Percentiles rank a stretch among this genome's conserved stretches.
phyloP scores from a whole-genome alignment of 2,888 invertebrate species.

The Drosophila infuscata region DNA sequence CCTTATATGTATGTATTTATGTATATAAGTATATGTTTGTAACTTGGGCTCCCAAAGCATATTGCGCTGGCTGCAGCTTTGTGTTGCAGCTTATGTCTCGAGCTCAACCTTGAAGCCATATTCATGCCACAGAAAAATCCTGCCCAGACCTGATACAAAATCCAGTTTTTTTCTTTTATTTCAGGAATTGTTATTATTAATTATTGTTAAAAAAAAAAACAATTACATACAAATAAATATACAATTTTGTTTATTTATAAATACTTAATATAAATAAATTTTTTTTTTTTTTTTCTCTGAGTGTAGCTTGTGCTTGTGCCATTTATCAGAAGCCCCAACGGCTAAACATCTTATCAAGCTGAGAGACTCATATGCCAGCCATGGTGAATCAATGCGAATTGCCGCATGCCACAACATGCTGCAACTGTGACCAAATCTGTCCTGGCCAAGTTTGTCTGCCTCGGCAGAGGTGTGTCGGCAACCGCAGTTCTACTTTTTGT shows the following conservation, averaged over 20 bases:
- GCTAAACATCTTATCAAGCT: constrained; percentile 69
- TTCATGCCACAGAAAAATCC: constrained; percentile 42
- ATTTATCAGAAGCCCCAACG: constrained; percentile 60
- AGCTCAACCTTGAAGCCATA: constrained; percentile 61
- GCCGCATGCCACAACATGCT: constrained; percentile 35
- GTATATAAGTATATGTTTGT: constrained; percentile 18
- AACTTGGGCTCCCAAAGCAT: constrained; percentile 8
- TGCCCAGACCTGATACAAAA: background rate
- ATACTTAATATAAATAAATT: no score
- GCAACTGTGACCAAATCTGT: constrained; percentile 65
- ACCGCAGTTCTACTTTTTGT: constrained; percentile 24
- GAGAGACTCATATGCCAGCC: constrained; percentile 68
- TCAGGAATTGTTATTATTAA: background rate
- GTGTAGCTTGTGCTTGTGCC: constrained; percentile 48
- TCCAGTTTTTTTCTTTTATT: background rate
- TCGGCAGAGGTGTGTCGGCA: constrained; percentile 16
- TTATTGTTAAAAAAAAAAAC: background rate
- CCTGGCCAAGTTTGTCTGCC: background rate
- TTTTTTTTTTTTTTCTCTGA: constrained; percentile 13
- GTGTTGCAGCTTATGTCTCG: constrained; percentile 36
- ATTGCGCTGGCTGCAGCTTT: constrained; percentile 49
- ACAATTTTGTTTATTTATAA: background rate
- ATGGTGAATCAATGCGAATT: constrained; percentile 73
- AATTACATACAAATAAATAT: fast-evolving
- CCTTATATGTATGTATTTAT: no score